A percentile compares a stretch with the other conserved stretches of the same genome.
These are phyloP conservation scores for Cacajao melanocephalus DNA, from an alignment of 2,797 vertebrate genomes.

Conservation along the genomic window DNA sequence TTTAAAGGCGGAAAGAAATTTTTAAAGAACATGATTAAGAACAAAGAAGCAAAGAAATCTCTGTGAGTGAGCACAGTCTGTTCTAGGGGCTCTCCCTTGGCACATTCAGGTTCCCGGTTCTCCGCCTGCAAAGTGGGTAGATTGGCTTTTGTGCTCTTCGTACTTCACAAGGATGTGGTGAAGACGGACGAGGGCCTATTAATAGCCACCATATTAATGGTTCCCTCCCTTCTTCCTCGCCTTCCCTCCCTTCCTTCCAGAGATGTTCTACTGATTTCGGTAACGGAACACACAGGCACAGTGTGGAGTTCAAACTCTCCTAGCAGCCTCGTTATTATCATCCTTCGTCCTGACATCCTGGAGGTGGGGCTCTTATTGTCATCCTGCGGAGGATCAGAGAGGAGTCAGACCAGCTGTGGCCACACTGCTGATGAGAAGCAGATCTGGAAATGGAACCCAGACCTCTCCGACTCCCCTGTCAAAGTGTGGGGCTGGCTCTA, in stretches of 20 bases:
- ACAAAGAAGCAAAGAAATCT: neutral
- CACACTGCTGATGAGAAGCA: neutral
- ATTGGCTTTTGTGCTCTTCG: neutral
- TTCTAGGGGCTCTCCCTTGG: neutral
- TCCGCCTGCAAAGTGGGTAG: neutral
- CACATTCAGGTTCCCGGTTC: too few relatives aligned
- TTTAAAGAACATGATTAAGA: neutral
- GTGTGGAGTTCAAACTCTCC: accelerated
- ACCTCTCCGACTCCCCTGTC: neutral
- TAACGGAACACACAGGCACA: accelerated
- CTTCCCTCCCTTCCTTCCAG: neutral
- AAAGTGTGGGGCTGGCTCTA: neutral
- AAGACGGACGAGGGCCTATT: neutral
- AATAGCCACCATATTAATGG: neutral
- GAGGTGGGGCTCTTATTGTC: neutral
- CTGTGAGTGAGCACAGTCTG: accelerated
- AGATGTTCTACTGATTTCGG: neutral
- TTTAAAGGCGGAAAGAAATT: neutral
- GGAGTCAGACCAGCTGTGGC: neutral
- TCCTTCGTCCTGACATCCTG: neutral
- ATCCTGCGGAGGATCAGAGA: neutral
- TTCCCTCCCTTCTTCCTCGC: accelerated
- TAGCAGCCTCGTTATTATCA: accelerated
- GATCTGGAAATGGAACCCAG: neutral
- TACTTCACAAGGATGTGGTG: neutral